Evolutionary conservation across 2,888 invertebrate genomes (phyloP), one percentile per base, ranked within the genome.

Genomic region (Meiosimyza decipiens): DNA sequence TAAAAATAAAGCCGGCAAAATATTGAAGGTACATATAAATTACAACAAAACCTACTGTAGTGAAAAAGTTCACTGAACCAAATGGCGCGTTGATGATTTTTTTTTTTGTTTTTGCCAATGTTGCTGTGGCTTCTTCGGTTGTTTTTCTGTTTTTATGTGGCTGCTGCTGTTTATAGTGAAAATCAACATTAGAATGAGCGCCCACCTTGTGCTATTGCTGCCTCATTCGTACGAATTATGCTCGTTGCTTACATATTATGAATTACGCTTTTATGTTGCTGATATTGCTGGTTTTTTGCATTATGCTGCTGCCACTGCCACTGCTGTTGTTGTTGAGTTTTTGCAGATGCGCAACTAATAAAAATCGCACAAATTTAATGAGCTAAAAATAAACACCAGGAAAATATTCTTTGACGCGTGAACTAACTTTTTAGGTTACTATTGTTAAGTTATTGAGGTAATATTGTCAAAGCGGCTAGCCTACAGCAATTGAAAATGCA

Each of bases 31-130:
- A 15, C 40, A 9, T 40, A 40, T 40, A 40, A 40, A 9, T 40
- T 22, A 57, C 28, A 59, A 28, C 59, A 22, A 62, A 83, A 81
- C 80, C 83, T 82, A 81, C 81, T 82, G 82, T 80, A 81, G 82
- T 83, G 83, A 80, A 80, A 82, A 78, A 78, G 83, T 82, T 82
- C 83, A 82, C 66, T 82, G 82, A 82, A 82, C 82, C 76, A 78
- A 80, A 73, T 73, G 75, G 74, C 71, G 40, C 33, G 16, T 54
- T 59, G 72, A 57, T 51, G 60, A 62, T 22, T 28, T 59, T 59
- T 28, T 18, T 59, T 57, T 78, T 71, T 79, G n/a, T n/a, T 47
- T 71, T 74, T 64, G 68, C 65, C 33, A 12, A 54, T 71, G 50
- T 64, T 49, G 51, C 33, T 66, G 71, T 16, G 54, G 64, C 51